Evolutionary conservation across 2,113 vertebrate genomes (phyloP).

Genomic region (Eptesicus fuscus): DNA sequence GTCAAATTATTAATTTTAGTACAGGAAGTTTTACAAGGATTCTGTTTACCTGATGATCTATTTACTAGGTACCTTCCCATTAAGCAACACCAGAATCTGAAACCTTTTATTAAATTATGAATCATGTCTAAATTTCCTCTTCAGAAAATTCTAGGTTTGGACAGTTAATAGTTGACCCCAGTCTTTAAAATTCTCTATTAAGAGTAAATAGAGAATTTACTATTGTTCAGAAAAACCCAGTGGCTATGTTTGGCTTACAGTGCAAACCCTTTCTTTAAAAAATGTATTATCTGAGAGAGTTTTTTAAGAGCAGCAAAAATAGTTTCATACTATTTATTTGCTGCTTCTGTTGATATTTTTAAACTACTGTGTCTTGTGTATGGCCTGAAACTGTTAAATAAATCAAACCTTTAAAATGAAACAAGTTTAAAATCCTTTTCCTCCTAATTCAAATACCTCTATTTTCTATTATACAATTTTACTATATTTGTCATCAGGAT

Average conservation of each 20-base stretch:
- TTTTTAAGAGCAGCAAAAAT: slow-evolving; percentile 27
- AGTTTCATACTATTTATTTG: not conserved
- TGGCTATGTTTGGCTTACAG: not conserved
- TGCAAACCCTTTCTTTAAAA: not conserved
- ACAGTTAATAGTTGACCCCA: not conserved
- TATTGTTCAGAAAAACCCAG: not conserved
- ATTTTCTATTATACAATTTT: not conserved
- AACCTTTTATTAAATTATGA: not conserved
- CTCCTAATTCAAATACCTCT: not conserved
- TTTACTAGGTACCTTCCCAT: not conserved
- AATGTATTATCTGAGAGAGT: not conserved
- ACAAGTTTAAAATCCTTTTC: not conserved
- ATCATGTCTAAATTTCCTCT: not conserved
- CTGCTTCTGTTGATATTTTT: not conserved
- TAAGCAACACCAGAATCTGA: slow-evolving; percentile 14
- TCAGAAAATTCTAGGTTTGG: slow-evolving; percentile 16
- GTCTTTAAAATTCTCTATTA: not conserved
- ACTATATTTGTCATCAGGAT: not conserved
- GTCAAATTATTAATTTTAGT: not conserved
- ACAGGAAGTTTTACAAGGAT: not conserved
- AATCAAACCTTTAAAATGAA: slow-evolving; percentile 32
- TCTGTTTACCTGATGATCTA: not conserved
- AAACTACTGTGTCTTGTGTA: not conserved
- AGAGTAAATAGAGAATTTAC: not conserved
- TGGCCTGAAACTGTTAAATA: not conserved